Conservation (phyloP, 2,888 invertebrate genomes). For the Thereva unica region DNA sequence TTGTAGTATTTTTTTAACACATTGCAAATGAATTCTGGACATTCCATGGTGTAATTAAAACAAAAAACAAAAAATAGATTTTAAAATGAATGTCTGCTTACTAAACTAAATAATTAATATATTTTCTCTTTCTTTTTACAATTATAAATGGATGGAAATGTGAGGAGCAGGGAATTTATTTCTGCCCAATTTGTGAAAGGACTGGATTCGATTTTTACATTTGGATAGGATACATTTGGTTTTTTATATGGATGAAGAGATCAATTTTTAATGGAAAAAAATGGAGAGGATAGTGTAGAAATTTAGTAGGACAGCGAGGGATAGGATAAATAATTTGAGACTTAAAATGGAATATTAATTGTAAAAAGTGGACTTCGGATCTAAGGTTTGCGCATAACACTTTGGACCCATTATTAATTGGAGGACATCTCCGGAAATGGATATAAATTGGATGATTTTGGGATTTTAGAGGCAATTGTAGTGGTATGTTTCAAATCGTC, state of each 20-base stretch:
- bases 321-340: slow-evolving; percentile 32
- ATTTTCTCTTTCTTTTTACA: slow-evolving; percentile 43
- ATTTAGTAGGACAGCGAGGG: slow-evolving; percentile 40
- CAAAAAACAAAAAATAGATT: slow-evolving; percentile 12
- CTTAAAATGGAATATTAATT: slow-evolving; percentile 12
- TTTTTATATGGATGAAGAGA: slow-evolving; percentile 36
- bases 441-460: slow-evolving; percentile 19
- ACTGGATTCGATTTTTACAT: slow-evolving; percentile 40
- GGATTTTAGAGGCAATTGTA: slow-evolving; percentile 22
- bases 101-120: slow-evolving; percentile 38
- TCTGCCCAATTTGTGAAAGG: slow-evolving; percentile 42
- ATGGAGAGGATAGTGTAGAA: slow-evolving; percentile 33
- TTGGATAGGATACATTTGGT: slow-evolving; percentile 38
- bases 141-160: slow-evolving; percentile 42
- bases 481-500: slow-evolving; percentile 22
- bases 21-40: slow-evolving; percentile 30
- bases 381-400: slow-evolving; percentile 15
- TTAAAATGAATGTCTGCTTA: slow-evolving; percentile 33
- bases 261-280: slow-evolving; percentile 33
- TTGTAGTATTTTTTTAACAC: not conserved
- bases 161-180: slow-evolving; percentile 40
- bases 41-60: slow-evolving; percentile 27
- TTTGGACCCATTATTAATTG: slow-evolving; percentile 19
- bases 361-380: slow-evolving; percentile 23
- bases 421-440: slow-evolving; percentile 18